Evolutionary conservation across 2,797 vertebrate genomes (phyloP), one percentile per base, ranked within the genome.

Genomic region (Chaunax sp.): DNA sequence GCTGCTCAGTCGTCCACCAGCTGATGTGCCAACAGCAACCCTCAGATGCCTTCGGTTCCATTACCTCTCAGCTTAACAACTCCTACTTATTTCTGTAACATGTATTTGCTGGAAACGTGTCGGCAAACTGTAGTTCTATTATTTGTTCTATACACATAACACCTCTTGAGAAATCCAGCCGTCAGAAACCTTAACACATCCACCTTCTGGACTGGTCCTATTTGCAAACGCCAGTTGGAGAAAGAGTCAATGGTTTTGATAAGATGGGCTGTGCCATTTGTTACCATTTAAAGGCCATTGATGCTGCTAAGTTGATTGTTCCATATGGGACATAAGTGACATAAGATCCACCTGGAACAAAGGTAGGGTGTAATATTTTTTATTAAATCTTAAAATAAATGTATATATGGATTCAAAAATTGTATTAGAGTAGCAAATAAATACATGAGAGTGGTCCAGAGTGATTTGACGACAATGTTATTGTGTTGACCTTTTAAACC

Each of bases 301-400:
- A 62, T 85, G 91, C 90, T 93, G 92, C 91, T 92, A 90, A 81
- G 28, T 64, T 45, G 45, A 69, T 79, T 47, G 62, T 78, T 89
- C 55, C 63, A 56, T 4, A 12, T 20, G 47, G 54, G 58, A 80
- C 49, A 40, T 30, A n/a, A 64, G 59, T 65, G 53, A 65, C 61
- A 40, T 52, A 37, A 61, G 67, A 64, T 61, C 68, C 52, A 61
- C 26, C n/a, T 60, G 33, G 53, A 83, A 59, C 63, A 66, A 63
- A 49, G 60, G 20, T 53, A 41, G 43, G 61, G 53, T 69, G 26
- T 68, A 64, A n/a, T 63, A 70, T 67, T 60, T 78, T 63, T 13
- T 69, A 69, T 53, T 64, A 16, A 64, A 52, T 69, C 40, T 68
- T 64, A 64, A 68, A 73, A 30, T 50, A 74, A 46, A 73, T 63